Percentiles rank a stretch among this genome's conserved stretches.
Evolutionary conservation across 2,797 vertebrate species (phyloP).

Genomic region (Sitta carolinensis): DNA sequence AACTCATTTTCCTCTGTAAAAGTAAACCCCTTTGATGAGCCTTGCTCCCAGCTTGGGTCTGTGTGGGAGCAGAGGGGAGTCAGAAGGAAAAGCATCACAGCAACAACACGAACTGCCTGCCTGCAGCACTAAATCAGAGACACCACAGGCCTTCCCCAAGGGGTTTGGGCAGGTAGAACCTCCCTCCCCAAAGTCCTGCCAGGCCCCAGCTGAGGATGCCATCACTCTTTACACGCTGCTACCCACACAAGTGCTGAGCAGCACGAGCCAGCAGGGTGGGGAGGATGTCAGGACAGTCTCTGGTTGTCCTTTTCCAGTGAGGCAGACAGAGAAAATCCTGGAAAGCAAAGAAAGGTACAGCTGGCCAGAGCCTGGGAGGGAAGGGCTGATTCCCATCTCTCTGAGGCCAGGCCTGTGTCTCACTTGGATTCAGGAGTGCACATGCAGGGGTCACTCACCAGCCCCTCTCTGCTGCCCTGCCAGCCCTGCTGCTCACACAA

Average conservation of each 20-base stretch:
- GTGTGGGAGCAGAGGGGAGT: background rate
- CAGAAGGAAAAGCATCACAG: background rate
- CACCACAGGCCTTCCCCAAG: rapidly evolving
- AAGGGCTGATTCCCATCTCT: background rate
- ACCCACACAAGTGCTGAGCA: background rate
- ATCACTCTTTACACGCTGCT: background rate
- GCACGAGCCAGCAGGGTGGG: background rate
- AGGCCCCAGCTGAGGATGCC: background rate
- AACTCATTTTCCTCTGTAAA: background rate
- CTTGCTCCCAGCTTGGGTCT: background rate
- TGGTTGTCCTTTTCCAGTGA: background rate
- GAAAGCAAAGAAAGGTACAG: background rate
- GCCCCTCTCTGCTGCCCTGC: background rate
- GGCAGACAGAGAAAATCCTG: background rate
- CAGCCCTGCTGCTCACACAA: background rate
- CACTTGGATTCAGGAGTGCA: background rate
- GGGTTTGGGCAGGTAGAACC: background rate
- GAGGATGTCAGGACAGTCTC: background rate
- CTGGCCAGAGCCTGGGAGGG: background rate
- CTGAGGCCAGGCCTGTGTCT: background rate
- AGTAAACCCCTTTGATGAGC: background rate
- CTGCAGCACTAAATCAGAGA: background rate
- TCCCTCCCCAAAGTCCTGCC: background rate
- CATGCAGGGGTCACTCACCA: background rate
- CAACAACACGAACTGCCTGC: background rate